Evolutionary conservation across 1,140 invertebrate genomes (phyloP), one percentile per base, ranked within the genome.

Genomic region (Hylaeus volcanicus): DNA sequence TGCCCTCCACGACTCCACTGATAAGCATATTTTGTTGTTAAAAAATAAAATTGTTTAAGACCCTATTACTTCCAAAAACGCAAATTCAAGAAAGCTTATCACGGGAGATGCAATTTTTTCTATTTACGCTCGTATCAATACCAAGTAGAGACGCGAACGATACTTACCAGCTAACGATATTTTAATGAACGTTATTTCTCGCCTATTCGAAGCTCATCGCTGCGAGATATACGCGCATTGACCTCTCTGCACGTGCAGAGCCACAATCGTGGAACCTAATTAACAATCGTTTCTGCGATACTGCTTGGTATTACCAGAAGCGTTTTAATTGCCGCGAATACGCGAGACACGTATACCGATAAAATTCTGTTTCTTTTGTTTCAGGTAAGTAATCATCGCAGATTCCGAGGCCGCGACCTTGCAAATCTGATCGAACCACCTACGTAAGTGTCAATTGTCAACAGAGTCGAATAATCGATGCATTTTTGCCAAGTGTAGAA

Each of bases 361-460:
- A 5, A 60, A 56, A 53, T n/a, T 48, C 64, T 60, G 5, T 75
- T 55, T 58, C 48, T 4, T 74, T 51, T 82, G 71, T 86, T 86
- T 60, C 56, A 86, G 85, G 85, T 86, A 75, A 86, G 85, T 86
- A 56, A 56, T 9, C 37, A 53, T 8, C 37, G 12, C 15, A 12
- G 11, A 1, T 1, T 51, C 55, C 43, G n/a, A 43, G n/a, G 53
- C 26, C 9, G 11, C 26, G 5, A 53, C 26, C 53, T 61, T 45
- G 55, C 53, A 60, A 77, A 58, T 26, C 37, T 41, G n/a, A 14
- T 1, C 37, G 9, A 71, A 12, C 15, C n/a, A 48, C 5, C 45
- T 12, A n/a, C 15, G 83, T 85, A 80, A 85, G 82, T 84, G 37
- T 14, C 9, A 26, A 65, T 71, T 65, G 43, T 61, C 45, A n/a